phyloP scores from a whole-genome alignment of 1,140 invertebrate species.

The Papilio helenus region DNA sequence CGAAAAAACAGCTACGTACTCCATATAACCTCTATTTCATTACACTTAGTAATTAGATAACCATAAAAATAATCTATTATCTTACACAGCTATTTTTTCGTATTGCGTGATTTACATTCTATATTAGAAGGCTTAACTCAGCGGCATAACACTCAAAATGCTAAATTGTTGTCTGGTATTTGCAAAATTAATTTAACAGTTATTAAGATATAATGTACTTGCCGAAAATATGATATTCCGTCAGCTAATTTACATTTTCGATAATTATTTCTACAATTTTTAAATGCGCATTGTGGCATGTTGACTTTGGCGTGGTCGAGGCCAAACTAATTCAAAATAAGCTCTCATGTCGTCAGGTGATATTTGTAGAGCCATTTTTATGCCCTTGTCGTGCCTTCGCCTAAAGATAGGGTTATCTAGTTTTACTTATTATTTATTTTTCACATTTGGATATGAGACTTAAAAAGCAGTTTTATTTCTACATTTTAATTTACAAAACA shows the following conservation, averaged over 20 bases:
- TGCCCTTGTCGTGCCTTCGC: background rate
- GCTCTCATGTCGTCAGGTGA: constrained; percentile 13
- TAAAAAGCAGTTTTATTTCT: background rate
- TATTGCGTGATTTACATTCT: no score
- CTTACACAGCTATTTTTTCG: no score
- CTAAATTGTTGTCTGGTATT: no score
- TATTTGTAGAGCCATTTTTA: background rate
- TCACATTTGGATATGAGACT: background rate
- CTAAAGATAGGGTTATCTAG: background rate
- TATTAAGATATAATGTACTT: background rate
- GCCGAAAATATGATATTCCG: constrained; percentile 24
- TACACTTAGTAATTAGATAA: no score
- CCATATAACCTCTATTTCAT: no score
- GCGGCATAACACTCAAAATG: no score
- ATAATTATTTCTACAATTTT: constrained; percentile 20
- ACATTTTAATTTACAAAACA: background rate
- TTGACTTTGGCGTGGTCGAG: constrained; percentile 8
- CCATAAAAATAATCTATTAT: no score
- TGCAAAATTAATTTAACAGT: no score
- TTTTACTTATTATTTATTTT: background rate
- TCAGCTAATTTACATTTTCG: constrained; percentile 18
- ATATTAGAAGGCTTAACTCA: no score
- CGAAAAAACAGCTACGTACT: no score
- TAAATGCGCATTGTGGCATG: constrained; percentile 22
- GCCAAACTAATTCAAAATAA: constrained; percentile 26